phyloP scores from a whole-genome alignment of 1,140 invertebrate species.

The Mercenaria mercenaria region DNA sequence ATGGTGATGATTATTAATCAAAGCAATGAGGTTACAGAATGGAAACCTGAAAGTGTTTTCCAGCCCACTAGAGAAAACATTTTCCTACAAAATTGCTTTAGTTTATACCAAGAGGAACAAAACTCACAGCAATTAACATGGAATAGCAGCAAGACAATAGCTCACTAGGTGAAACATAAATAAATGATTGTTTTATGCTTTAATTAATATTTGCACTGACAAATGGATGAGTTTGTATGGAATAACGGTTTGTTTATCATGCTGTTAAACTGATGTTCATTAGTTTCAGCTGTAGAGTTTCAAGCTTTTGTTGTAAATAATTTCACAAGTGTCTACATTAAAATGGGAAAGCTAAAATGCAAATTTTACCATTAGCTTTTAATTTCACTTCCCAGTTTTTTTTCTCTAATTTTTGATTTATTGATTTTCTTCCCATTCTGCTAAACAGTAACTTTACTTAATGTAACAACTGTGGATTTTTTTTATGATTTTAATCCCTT shows the following conservation, averaged over 20 bases:
- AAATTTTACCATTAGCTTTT: background rate
- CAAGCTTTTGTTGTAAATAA: background rate
- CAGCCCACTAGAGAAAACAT: background rate
- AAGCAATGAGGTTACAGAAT: no score
- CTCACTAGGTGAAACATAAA: background rate
- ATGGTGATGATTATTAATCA: no score
- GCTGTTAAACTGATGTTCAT: no score
- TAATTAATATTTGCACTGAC: conserved; percentile 18
- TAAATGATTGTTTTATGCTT: background rate
- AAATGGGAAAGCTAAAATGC: background rate
- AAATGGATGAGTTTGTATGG: no score
- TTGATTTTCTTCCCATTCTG: background rate
- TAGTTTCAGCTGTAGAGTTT: background rate
- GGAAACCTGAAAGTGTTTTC: background rate
- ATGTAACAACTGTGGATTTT: no score
- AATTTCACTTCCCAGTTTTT: background rate
- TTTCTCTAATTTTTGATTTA: background rate
- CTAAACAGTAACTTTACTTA: no score
- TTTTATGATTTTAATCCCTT: no score
- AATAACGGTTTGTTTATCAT: no score
- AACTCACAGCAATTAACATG: background rate
- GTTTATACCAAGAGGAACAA: background rate
- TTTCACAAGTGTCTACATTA: background rate
- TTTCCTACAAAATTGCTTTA: background rate
- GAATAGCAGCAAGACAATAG: background rate